Evolutionary conservation across 2,888 invertebrate species (phyloP).

Genomic region (Clepsis dumicolana): DNA sequence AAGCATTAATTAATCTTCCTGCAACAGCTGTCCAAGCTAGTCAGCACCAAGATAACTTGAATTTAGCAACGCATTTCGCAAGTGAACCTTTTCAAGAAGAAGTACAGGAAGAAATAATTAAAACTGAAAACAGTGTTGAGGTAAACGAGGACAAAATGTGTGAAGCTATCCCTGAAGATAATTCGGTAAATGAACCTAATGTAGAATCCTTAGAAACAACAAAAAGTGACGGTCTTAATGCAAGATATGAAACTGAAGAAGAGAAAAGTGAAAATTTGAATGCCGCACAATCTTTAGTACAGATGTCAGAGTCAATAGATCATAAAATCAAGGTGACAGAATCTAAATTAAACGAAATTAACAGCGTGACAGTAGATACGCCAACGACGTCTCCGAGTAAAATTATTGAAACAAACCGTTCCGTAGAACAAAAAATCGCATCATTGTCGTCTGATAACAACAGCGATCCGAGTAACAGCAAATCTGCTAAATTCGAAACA

Average conservation of each 20-base stretch:
- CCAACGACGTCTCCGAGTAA: conserved; percentile 4
- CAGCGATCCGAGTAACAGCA: conserved; percentile 57
- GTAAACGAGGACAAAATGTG: conserved; percentile 47
- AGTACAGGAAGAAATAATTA: conserved; percentile 17
- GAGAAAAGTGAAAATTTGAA: conserved; percentile 81
- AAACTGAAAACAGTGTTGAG: conserved; percentile 40
- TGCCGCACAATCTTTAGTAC: conserved; percentile 81
- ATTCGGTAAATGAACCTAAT: conserved; percentile 37
- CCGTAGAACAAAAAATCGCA: conserved; percentile 61
- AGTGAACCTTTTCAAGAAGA: conserved; percentile 50
- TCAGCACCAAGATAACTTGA: conserved; percentile 54
- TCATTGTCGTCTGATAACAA: conserved; percentile 60
- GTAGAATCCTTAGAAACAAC: conserved; percentile 48
- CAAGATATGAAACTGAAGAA: conserved; percentile 76
- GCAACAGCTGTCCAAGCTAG: conserved; percentile 68
- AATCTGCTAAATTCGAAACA: conserved; percentile 67
- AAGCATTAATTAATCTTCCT: conserved; percentile 79
- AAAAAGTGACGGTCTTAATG: conserved; percentile 59
- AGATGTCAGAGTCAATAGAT: conserved; percentile 81
- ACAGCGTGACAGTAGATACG: conserved; percentile 49
- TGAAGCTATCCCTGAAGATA: conserved; percentile 45
- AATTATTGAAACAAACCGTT: conserved; percentile 9
- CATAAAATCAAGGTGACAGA: conserved; percentile 69
- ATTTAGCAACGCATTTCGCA: conserved; percentile 46
- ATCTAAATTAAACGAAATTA: conserved; percentile 56